A percentile compares a stretch with the other conserved stretches of the same genome.
phyloP scores from a whole-genome alignment of 2,113 vertebrate genomes.

The Isurus oxyrinchus region DNA sequence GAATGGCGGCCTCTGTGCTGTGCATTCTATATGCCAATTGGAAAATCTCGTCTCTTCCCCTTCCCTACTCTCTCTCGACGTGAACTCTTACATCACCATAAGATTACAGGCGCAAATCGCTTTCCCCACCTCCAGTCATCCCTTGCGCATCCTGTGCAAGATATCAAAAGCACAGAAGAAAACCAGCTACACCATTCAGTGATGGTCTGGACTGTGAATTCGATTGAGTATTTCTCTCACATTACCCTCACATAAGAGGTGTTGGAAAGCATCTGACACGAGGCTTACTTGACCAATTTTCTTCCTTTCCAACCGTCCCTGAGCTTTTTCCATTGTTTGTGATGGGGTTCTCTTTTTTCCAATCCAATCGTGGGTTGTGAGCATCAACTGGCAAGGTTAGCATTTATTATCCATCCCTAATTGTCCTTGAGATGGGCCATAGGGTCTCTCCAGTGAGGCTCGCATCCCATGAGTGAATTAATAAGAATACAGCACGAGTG shows the following conservation, averaged over 20 bases:
- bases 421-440: too few species aligned
- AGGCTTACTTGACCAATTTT: neutral
- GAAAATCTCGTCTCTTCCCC: neutral
- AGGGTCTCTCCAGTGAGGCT: too few species aligned
- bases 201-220: neutral
- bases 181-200: neutral
- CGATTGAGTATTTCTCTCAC: neutral
- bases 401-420: too few species aligned
- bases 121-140: neutral
- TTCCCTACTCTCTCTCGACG: neutral
- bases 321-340: neutral
- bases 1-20: neutral
- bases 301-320: neutral
- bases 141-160: neutral
- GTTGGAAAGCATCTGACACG: neutral
- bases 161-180: neutral
- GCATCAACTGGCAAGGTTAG: too few species aligned
- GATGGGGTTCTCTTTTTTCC: neutral
- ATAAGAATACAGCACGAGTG: too few species aligned
- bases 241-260: neutral
- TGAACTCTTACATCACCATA: neutral
- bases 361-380: too few species aligned
- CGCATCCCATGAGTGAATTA: too few species aligned
- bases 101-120: neutral
- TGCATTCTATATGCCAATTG: neutral